Evolutionary conservation across 2,113 vertebrate species (phyloP).

Genomic region (Haemorhous mexicanus): DNA sequence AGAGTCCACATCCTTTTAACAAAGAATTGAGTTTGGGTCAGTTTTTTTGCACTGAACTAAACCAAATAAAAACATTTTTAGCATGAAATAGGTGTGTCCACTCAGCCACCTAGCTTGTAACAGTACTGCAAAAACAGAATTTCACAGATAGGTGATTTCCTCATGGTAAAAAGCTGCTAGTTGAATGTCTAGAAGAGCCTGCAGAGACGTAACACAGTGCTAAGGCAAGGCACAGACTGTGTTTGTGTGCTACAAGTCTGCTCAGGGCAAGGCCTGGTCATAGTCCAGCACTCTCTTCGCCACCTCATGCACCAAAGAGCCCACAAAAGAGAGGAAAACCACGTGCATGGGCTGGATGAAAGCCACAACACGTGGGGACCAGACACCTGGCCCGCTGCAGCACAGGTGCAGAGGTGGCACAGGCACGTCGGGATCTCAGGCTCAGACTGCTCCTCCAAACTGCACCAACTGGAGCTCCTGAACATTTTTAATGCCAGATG

Average conservation of each 20-base stretch:
- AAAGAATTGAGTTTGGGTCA: background rate
- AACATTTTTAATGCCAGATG: background rate
- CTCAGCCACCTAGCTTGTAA: background rate
- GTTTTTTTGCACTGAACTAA: background rate
- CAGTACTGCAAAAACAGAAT: background rate
- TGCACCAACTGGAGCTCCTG: background rate
- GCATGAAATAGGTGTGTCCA: background rate
- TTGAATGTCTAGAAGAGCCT: background rate
- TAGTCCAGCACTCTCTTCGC: background rate
- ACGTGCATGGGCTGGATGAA: background rate
- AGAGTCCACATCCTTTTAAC: background rate
- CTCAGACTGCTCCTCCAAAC: background rate
- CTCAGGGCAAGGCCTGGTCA: background rate
- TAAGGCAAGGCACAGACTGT: background rate
- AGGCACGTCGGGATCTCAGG: background rate
- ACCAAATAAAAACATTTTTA: background rate
- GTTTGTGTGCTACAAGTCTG: rapidly evolving
- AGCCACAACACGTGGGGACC: background rate
- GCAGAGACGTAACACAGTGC: background rate
- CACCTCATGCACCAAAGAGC: background rate
- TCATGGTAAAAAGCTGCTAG: background rate
- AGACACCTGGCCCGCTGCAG: background rate
- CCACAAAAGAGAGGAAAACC: background rate
- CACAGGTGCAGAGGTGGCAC: rapidly evolving
- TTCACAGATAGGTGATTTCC: background rate